Base-by-base conservation (phyloP, 1,140 invertebrate genomes). In the Stegodyphus mimosarum region DNA sequence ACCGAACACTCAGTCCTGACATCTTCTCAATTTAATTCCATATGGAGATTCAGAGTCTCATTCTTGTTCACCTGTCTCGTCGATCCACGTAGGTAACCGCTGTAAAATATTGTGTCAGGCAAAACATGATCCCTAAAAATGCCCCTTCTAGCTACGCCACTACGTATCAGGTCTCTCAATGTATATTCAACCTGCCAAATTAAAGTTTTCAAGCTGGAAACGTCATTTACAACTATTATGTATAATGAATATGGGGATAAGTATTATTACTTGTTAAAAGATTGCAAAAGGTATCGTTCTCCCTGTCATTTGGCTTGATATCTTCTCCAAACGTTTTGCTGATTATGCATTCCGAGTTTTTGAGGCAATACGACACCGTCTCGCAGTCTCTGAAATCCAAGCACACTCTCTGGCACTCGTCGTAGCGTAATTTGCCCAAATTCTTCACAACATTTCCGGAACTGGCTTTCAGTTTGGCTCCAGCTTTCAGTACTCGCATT, bases 361-460 rank as follows among this genome's bases (percentile, higher is more conserved):
- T 77, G 1, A 85, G 53, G 17, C 83, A 85, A 13, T 85, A 85
- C 6, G 83, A 85, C n/a, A 64, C 33, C 9, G 83, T 71, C 52
- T 85, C 83, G 13, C 83, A 85, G 17, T 70, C 67, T 9, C 67
- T 71, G 55, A 55, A 85, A n/a, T 85, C 83, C 6, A 85, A 7
- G 11, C 83, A 85, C 7, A 77, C 15, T 15, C 55, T 76, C 50
- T 85, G 83, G 50, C 83, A 85, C 51, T 85, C 83, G 11, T 85
- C 83, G 11, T 71, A 85, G 11, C 67, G 15, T 9, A 85, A 53
- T 9, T 63, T 78, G 51, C 83, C 83, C 64, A 85, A 49, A 33
- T 85, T 71, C 17, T 85, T 76, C 10, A 85, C 33, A 4, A 10
- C 7, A 7, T 17, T 33, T 60, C 83, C 83, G 2, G 52, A 53